Base-by-base conservation (phyloP, 2,113 vertebrate genomes). In the Colistium nudipinnis region DNA sequence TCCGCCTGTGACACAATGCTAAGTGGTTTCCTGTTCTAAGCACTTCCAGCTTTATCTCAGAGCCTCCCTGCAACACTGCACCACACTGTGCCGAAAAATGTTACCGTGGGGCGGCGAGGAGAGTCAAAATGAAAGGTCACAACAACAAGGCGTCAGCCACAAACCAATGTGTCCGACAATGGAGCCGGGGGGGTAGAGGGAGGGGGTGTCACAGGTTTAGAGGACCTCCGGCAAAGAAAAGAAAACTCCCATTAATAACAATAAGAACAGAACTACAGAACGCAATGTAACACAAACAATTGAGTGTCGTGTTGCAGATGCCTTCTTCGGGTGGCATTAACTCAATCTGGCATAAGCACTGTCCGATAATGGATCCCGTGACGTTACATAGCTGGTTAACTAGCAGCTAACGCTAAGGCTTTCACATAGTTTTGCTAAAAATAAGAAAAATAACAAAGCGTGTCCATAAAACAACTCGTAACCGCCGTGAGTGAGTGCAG, bases 351-450 rank as follows among this genome's bases (percentile, higher is more conserved):
- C 62, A 67, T 35, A 64, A 22, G 51, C 7, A 2, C 3, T 67
- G 83, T 90, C 85, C 85, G 87, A 84, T 83, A 84, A 84, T 81
- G 87, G 84, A 71, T 59, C 62, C 64, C 14, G 22, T 33, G 62
- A 17, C 74, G 66, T 59, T 78, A 35, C 64, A 69, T 4, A 54
- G 65, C 17, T 4, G n/a, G 54, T 68, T 49, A 45, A 73, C 69
- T 81, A 86, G 82, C 72, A n/a, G 84, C 86, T 87, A 78, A 65
- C 1, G 86, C 84, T 83, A 89, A 62, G 56, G 6, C 22, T 57
- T 25, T 0, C n/a, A 38, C 35, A 51, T 41, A 33, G 49, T 6
- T 78, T 56, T 35, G n/a, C n/a, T n/a, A n/a, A n/a, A n/a, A n/a
- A n/a, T n/a, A n/a, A n/a, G n/a, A n/a, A n/a, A n/a, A n/a, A n/a